A percentile compares a stretch with the other conserved stretches of the same genome.
These are phyloP conservation scores for Pomatorhinus ruficollis DNA, from an alignment of 2,113 vertebrate species.

Conservation along the genomic window DNA sequence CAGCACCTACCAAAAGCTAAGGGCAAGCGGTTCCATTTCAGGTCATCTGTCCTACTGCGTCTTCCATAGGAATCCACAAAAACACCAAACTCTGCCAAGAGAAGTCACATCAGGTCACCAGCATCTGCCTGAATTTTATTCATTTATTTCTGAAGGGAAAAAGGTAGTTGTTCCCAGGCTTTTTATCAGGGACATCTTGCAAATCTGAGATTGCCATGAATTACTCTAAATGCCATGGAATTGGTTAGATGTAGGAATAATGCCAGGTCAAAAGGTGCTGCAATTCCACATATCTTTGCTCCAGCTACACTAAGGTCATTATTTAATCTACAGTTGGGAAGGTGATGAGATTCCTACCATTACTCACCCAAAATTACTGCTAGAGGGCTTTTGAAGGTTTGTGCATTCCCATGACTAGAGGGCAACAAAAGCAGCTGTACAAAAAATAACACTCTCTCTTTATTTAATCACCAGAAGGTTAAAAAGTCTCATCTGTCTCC, in stretches of 20 bases:
- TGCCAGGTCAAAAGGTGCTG: neutral
- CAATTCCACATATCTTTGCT: neutral
- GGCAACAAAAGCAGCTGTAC: neutral
- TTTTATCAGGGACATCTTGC: neutral
- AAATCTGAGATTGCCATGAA: neutral
- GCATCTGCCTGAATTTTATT: neutral
- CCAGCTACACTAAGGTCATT: neutral
- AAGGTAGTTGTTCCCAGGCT: neutral
- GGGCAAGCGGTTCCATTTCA: constrained; percentile 96
- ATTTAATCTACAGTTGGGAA: neutral
- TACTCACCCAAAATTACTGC: neutral
- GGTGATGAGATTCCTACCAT: neutral
- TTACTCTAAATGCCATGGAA: neutral
- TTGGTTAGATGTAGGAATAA: neutral
- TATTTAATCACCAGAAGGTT: neutral
- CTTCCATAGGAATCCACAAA: constrained; percentile 96
- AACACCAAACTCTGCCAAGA: constrained; percentile 90
- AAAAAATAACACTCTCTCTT: neutral
- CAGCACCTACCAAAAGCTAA: constrained; percentile 88
- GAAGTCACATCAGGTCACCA: neutral
- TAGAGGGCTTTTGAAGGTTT: neutral
- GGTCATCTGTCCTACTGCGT: constrained; percentile 92
- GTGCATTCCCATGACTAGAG: neutral
- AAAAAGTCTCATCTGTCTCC: neutral
- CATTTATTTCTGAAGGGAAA: neutral